Evolutionary conservation across 2,113 vertebrate genomes (phyloP).

Genomic region (Alectura lathami): DNA sequence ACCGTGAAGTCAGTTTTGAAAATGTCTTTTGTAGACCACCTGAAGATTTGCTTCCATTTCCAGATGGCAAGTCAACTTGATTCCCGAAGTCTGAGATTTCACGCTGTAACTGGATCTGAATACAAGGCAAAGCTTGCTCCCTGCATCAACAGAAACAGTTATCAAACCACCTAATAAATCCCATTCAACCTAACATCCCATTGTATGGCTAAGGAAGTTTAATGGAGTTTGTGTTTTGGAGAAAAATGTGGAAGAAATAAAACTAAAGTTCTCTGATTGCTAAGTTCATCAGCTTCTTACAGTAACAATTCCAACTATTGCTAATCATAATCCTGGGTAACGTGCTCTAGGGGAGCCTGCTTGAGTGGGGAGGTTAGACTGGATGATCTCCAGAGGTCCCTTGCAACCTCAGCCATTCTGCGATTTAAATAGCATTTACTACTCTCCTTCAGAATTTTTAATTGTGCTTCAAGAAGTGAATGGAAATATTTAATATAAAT

Average conservation of each 20-base stretch:
- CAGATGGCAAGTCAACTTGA: slow-evolving; percentile 84
- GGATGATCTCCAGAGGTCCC: neutral
- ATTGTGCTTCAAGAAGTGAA: neutral
- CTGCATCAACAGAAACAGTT: slow-evolving; percentile 70
- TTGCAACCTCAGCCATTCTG: neutral
- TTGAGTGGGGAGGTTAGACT: neutral
- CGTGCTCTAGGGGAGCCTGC: neutral
- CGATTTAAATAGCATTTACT: neutral
- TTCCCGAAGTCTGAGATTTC: slow-evolving; percentile 86
- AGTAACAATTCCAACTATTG: neutral
- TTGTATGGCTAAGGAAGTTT: neutral
- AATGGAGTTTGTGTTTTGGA: neutral
- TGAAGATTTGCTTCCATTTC: slow-evolving; percentile 88
- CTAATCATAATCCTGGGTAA: neutral
- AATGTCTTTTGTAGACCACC: slow-evolving; percentile 95
- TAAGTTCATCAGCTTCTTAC: neutral
- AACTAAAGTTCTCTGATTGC: neutral
- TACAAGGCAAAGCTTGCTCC: slow-evolving; percentile 93
- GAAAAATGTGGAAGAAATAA: neutral
- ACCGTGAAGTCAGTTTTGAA: slow-evolving; percentile 95
- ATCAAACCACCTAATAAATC: neutral
- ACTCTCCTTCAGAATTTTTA: neutral
- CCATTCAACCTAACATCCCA: neutral
- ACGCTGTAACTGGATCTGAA: slow-evolving; percentile 95
- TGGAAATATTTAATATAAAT: neutral